Base-by-base conservation (phyloP, 2,888 invertebrate genomes). In the Torymus texanus region DNA sequence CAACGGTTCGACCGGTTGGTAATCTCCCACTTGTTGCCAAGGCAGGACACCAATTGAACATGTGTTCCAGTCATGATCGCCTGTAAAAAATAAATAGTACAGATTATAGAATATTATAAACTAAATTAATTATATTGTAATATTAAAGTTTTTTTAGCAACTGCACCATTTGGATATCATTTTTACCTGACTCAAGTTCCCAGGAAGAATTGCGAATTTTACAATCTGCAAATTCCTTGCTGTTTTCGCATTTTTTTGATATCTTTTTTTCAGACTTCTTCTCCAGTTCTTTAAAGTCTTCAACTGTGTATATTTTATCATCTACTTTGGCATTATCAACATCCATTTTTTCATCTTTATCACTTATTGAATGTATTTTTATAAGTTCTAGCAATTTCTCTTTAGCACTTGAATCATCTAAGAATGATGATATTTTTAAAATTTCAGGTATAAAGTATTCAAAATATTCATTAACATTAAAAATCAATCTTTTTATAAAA, bases 21-120 rank as follows among this genome's bases (percentile, higher is more conserved):
- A 62, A 2, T 84, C 81, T 81, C 86, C 85, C 0, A 85, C 77
- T 82, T 29, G 29, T 4, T 92, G 91, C 91, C 91, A 91, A 12
- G 92, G 92, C 41, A 93, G 82, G 79, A 90, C 83, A 21, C 93
- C 93, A 84, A 93, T 90, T 14, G 93, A 92, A 84, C 91, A 92
- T 59, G 83, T 83, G 41, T 87, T 84, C 93, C 93, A 93, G 77
- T 90, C 85, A 74, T 86, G 73, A 73, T 85, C 82, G 66, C 85
- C 87, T 84, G 79, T 29, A 29, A 29, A 29, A 29, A 4, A 29
- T 2, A 5, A 29, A 29, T 29, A 29, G 29, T 5, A 29, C 4
- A 4, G 3, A 29, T 82, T 58, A 55, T 75, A 56, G 14, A 77
- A 58, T 58, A 21, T 51, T 29, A 2, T 29, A 3, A 29, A 29